Conservation (phyloP, 2,113 vertebrate genomes). For the Cochlearius cochlearius region DNA sequence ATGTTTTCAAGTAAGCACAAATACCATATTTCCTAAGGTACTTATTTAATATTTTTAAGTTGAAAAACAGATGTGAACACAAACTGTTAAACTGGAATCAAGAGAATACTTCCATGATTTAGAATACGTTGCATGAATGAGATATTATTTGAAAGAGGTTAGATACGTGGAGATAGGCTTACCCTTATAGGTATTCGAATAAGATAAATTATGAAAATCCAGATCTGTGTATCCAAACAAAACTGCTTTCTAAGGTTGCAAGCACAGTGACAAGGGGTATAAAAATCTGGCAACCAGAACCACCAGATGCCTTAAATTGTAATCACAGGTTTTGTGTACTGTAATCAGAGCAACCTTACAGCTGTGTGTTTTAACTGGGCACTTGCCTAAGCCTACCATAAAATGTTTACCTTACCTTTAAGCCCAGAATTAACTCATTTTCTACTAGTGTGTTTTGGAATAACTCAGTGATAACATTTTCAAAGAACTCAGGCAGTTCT, state of each 20-base stretch:
- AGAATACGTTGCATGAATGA: not conserved
- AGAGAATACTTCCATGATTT: not conserved
- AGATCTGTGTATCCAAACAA: not conserved
- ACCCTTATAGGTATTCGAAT: not conserved
- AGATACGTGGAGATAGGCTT: not conserved
- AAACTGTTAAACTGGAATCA: not conserved
- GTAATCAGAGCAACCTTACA: conserved; percentile 18
- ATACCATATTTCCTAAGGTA: not conserved
- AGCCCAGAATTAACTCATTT: conserved; percentile 49
- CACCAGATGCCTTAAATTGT: conserved; percentile 25
- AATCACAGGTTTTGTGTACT: not conserved
- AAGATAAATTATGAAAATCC: not conserved
- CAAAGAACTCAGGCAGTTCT: conserved; percentile 14
- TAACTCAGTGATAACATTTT: conserved; percentile 36
- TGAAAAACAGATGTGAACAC: conserved; percentile 5
- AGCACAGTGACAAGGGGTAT: not conserved
- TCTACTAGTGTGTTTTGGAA: not conserved
- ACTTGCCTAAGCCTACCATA: not conserved
- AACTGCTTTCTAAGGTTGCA: not conserved
- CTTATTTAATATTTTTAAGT: not conserved
- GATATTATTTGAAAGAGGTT: not conserved
- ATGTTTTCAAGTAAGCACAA: not conserved
- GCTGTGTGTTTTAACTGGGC: not conserved
- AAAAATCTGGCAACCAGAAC: conserved; percentile 39
- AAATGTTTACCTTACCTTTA: conserved; percentile 56